A percentile compares a stretch with the other conserved stretches of the same genome.
These are phyloP conservation scores for Threskiornis aethiopicus DNA, from an alignment of 2,797 vertebrate genomes.

Conservation along the genomic window DNA sequence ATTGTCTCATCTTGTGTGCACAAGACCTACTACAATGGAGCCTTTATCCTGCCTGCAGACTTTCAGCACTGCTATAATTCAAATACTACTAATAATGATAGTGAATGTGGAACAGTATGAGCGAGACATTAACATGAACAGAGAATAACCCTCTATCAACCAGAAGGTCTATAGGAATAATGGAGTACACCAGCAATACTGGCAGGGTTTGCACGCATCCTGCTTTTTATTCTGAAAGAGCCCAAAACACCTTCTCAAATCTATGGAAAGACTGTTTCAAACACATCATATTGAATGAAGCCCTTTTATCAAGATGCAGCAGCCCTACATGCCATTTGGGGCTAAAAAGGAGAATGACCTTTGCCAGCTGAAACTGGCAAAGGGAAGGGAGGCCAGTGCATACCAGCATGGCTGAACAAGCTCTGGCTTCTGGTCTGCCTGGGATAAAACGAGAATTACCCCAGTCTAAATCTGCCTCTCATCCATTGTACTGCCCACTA, in stretches of 20 bases:
- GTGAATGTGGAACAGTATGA: background rate
- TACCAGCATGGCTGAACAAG: background rate
- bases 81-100: background rate
- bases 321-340: background rate
- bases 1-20: conserved; percentile 18
- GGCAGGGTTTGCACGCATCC: background rate
- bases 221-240: background rate
- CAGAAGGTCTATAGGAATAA: background rate
- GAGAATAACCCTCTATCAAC: background rate
- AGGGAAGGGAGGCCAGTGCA: background rate
- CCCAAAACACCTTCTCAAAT: background rate
- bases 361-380: background rate
- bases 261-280: background rate
- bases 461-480: background rate
- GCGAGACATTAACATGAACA: background rate
- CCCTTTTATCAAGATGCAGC: background rate
- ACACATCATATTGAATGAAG: background rate
- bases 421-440: background rate
- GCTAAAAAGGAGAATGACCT: background rate
- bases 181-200: background rate
- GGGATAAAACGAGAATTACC: background rate
- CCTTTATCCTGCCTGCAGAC: conserved; percentile 46
- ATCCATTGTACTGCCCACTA: background rate
- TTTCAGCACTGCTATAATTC: conserved; percentile 29
- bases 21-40: conserved; percentile 11